Evolutionary conservation across 2,888 invertebrate species (phyloP), one percentile per base, ranked within the genome.

Genomic region (Drosophila setosimentum): DNA sequence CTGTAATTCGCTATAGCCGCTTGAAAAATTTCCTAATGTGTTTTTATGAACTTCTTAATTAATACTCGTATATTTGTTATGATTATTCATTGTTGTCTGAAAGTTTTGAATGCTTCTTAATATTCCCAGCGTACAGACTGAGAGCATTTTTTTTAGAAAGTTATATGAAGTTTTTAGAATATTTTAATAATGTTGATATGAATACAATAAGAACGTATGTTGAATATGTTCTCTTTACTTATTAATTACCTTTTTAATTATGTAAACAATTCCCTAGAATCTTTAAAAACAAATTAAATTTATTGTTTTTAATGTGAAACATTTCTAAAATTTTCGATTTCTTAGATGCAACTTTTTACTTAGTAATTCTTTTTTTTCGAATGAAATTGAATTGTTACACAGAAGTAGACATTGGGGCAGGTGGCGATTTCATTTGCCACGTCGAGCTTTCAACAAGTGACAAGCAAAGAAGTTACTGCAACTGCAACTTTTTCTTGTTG

Each of bases 371-470:
- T 40, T 5, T 5, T 40, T 40, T 40, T 11, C 10, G 13, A 6
- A 42, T 42, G 21, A 45, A 45, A 42, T 13, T 0, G 1, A 45
- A 13, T 2, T 21, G 7, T 13, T 21, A 7, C 6, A 42, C 1
- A 21, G 0, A 11, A 21, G 0, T 40, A 57, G 51, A 49, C 24
- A 40, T 27, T 42, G 33, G 32, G 37, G 49, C 68, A 64, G 69
- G 60, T 76, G 72, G 80, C 33, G 58, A 73, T 65, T 76, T 71
- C 65, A 69, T 76, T 79, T 74, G 68, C 73, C 66, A 68, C 33
- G 63, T 68, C 53, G 58, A 60, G 74, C 69, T 83, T 83, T 82
- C 83, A 80, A 66, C 83, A 66, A 68, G 55, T 82, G 88, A 78
- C 88, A 78, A 69, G 60, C 33, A 30, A 27, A 42, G 50, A 32